A percentile compares a stretch with the other conserved stretches of the same genome.
phyloP scores from a whole-genome alignment of 2,113 vertebrate genomes.

The Aptenodytes patagonicus region DNA sequence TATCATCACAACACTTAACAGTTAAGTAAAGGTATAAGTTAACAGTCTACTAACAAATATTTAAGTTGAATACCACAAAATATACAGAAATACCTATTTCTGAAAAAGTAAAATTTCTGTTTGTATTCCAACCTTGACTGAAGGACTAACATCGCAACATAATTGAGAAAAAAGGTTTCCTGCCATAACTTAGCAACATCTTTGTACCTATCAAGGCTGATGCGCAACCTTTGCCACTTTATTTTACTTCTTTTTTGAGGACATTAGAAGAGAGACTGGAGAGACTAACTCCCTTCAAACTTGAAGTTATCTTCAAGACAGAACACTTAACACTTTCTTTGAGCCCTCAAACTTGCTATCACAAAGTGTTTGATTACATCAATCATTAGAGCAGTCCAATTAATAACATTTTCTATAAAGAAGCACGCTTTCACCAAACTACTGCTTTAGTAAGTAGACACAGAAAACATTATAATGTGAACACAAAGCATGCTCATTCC shows the following conservation, averaged over 20 bases:
- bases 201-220: neutral
- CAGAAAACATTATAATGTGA: neutral
- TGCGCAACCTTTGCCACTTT: neutral
- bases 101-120: neutral
- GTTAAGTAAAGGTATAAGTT: neutral
- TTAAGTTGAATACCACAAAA: neutral
- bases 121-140: neutral
- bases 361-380: neutral
- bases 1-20: neutral
- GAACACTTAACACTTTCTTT: neutral
- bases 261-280: neutral
- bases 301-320: neutral
- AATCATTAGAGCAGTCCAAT: neutral
- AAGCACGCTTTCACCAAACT: neutral
- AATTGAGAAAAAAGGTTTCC: neutral
- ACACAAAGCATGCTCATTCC: neutral
- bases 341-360: neutral
- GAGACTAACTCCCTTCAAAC: neutral
- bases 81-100: neutral
- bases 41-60: neutral
- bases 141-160: neutral
- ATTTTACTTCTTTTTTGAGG: neutral
- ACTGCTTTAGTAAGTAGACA: neutral
- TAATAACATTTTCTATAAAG: neutral
- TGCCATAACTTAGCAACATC: neutral